These are phyloP conservation scores for Tapirus terrestris DNA, from an alignment of 2,113 vertebrate species.

Conservation along the genomic window DNA sequence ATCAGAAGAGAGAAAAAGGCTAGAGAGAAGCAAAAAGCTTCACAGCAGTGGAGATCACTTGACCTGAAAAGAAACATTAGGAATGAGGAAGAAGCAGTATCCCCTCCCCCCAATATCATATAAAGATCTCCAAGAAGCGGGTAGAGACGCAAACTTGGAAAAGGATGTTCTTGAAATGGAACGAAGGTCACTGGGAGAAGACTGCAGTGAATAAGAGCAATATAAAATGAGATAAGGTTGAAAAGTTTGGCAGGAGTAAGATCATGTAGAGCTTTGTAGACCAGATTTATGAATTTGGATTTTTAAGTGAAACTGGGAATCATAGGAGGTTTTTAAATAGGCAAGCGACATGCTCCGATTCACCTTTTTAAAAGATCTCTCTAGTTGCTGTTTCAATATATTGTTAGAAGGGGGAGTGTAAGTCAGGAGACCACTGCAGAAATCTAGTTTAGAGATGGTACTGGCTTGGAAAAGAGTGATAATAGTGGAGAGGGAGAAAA, in stretches of 20 bases:
- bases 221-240: background rate
- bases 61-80: background rate
- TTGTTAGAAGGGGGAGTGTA: background rate
- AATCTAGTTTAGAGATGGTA: background rate
- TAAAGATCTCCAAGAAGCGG: background rate
- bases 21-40: background rate
- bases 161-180: background rate
- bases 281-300: background rate
- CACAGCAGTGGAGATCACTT: background rate
- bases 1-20: background rate
- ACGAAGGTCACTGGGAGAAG: background rate
- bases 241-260: background rate
- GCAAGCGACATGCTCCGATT: background rate
- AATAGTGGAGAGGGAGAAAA: background rate
- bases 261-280: background rate
- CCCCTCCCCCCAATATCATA: background rate
- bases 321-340: background rate
- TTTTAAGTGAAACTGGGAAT: background rate
- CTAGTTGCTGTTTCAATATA: background rate
- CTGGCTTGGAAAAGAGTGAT: background rate
- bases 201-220: background rate
- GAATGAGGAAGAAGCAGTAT: background rate
- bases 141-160: background rate
- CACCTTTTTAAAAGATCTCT: background rate
- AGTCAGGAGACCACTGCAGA: background rate